Base-by-base conservation (phyloP, 2,797 vertebrate genomes). In the Periophthalmus magnuspinnatus region DNA sequence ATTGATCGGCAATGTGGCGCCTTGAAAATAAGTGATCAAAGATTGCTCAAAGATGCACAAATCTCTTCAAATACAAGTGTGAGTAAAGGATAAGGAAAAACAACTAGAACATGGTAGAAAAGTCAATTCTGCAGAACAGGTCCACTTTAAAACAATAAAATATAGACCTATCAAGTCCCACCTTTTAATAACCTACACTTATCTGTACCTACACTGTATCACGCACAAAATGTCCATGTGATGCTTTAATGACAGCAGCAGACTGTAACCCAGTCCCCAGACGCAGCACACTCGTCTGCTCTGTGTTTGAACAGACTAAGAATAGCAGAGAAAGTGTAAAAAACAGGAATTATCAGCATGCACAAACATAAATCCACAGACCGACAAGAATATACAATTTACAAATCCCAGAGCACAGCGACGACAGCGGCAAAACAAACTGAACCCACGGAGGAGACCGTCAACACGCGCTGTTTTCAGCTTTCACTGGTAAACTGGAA, bases 181-280 rank as follows among this genome's bases (percentile, higher is more conserved):
- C 84, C 87, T 89, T 86, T 84, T 86, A 87, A 89, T 90, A 89
- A 88, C 82, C 68, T 64, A 65, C 57, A 81, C 83, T 86, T 84
- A 71, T 86, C 76, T 70, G 83, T n/a, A n/a, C n/a, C n/a, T 71
- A 55, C 73, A 83, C 71, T 69, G 73, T 82, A 74, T 82, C 71
- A 75, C 64, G 80, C 82, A 56, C 74, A 69, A 75, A 72, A 69
- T 70, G 77, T 82, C 75, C 68, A 65, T 81, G 68, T 70, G 62
- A 75, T 48, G 64, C 70, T 48, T 83, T 86, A 84, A 89, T 89
- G 83, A 89, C 78, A 81, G n/a, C 73, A 77, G 21, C 73, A 66
- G 74, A 60, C 47, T 56, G 13, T 74, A 69, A 65, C 21, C 50
- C 62, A 16, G 32, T 75, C 75, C 68, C 71, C 52, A 60, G 70